Conservation (phyloP, 1,140 invertebrate species). For the Octopus sinensis region DNA sequence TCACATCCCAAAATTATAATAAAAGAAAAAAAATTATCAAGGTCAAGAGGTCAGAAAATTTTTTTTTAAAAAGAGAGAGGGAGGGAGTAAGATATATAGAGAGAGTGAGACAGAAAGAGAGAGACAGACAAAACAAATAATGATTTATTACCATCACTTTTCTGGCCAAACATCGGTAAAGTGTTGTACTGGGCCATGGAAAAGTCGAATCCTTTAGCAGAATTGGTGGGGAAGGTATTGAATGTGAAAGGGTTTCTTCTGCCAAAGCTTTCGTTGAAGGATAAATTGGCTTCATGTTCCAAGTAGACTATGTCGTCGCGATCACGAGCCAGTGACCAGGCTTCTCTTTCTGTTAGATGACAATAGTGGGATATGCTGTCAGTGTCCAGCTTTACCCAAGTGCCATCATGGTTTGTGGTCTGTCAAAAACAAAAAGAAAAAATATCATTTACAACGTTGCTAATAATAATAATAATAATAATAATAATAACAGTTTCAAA, state of each 20-base stretch:
- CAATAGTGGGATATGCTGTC: conserved; percentile 71
- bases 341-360: conserved; percentile 67
- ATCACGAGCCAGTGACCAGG: conserved; percentile 74
- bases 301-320: conserved; percentile 71
- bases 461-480: no score
- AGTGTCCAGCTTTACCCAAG: conserved; percentile 85
- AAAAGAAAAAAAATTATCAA: no score
- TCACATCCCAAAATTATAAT: no score
- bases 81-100: no score
- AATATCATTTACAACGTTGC: not conserved
- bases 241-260: conserved; percentile 49
- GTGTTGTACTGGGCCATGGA: conserved; percentile 39
- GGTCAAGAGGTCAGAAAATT: no score
- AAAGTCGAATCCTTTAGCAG: conserved; percentile 65
- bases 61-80: no score
- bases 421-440: conserved; percentile 48
- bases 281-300: conserved; percentile 62
- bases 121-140: no score
- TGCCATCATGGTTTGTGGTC: conserved; percentile 91
- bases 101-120: no score
- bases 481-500: no score
- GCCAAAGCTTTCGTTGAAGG: conserved; percentile 16
- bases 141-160: conserved; percentile 12
- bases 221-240: conserved; percentile 32
- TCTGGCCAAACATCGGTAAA: conserved; percentile 6